These are phyloP conservation scores for Piezodorus guildinii DNA, from an alignment of 1,140 invertebrate species.

Conservation along the genomic window DNA sequence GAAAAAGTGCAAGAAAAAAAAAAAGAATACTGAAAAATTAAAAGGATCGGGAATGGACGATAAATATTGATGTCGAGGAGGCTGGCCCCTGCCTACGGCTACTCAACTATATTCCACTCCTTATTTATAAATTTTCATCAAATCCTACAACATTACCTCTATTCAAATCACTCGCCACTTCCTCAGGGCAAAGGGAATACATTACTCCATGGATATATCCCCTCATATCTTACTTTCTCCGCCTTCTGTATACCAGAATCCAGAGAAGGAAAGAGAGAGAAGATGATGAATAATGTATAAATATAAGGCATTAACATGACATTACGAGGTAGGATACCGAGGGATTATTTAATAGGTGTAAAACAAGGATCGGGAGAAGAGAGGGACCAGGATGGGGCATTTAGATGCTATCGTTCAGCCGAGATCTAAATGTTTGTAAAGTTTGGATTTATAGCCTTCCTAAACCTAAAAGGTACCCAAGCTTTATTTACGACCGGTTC, in stretches of 20 bases:
- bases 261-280: background rate
- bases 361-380: background rate
- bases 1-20: too few relatives aligned
- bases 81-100: too few relatives aligned
- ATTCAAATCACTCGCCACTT: too few relatives aligned
- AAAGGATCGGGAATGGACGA: too few relatives aligned
- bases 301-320: background rate
- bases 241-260: background rate
- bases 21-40: too few relatives aligned
- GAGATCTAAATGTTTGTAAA: slow-evolving; percentile 12
- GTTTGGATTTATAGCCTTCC: background rate
- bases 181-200: too few relatives aligned
- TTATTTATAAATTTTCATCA: too few relatives aligned
- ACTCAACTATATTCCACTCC: too few relatives aligned
- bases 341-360: slow-evolving; percentile 10
- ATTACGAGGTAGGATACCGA: background rate
- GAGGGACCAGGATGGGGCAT: background rate
- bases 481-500: background rate
- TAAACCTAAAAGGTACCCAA: background rate
- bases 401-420: background rate
- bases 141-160: too few relatives aligned
- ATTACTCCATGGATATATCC: too few relatives aligned
- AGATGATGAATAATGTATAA: background rate
- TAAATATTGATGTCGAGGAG: too few relatives aligned
- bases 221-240: background rate